phyloP scores from a whole-genome alignment of 2,888 invertebrate genomes.

The Microplitis manilae region DNA sequence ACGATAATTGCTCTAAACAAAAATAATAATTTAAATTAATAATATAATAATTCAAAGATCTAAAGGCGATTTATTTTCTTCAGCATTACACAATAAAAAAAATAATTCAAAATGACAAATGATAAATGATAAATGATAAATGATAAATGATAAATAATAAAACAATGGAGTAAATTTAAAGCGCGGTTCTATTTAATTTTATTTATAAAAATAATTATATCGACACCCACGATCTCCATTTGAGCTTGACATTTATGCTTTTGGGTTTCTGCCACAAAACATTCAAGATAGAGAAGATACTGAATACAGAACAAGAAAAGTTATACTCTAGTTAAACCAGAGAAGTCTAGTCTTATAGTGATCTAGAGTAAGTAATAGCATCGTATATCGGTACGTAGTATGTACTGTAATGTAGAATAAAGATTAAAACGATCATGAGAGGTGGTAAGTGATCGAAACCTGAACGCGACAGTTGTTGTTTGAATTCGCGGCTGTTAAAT shows the following conservation, averaged over 20 bases:
- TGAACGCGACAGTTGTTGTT: constrained; percentile 27
- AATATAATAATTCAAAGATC: neutral
- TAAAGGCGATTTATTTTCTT: no score
- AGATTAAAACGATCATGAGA: constrained; percentile 17
- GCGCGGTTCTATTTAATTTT: neutral
- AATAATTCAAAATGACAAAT: neutral
- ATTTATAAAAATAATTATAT: neutral
- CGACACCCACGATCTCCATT: constrained; percentile 9
- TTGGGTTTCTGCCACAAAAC: constrained; percentile 65
- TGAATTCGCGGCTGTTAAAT: neutral
- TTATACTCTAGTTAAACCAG: neutral
- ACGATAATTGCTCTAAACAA: neutral
- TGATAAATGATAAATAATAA: neutral
- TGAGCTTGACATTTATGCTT: constrained; percentile 70
- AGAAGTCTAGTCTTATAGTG: neutral
- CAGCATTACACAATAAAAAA: no score
- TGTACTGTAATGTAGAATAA: constrained; percentile 17
- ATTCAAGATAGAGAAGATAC: constrained; percentile 6
- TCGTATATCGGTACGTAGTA: neutral
- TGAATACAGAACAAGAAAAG: neutral
- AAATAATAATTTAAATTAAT: neutral
- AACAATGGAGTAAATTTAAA: neutral
- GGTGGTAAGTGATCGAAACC: constrained; percentile 33
- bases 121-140: neutral
- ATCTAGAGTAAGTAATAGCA: neutral